Base-by-base conservation (phyloP, 2,113 vertebrate species). In the Morone saxatilis region DNA sequence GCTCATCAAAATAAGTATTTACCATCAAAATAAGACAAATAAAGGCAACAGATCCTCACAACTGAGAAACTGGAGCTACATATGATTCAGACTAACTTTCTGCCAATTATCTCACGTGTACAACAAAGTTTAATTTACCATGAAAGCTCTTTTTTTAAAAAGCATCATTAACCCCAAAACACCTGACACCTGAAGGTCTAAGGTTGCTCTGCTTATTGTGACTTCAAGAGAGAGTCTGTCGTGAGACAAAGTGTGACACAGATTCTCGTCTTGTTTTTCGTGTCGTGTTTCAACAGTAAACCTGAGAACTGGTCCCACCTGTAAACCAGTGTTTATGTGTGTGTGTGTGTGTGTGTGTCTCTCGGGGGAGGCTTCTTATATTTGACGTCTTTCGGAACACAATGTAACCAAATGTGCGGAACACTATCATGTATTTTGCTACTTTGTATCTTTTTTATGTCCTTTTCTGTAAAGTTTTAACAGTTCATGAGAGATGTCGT, bases 271-370 rank as follows among this genome's bases (percentile, higher is more conserved):
- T 60, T 68, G 71, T 84, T 77, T 73, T 53, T 13, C 13, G 68
- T 51, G 48, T 86, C 66, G 43, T 78, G 79, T 91, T 90, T 90
- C 81, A 78, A 62, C 68, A 40, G 61, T 80, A 63, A 88, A 90
- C 87, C 65, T 25, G 77, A 88, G 78, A 89, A 76, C 76, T 1
- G 53, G 72, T 84, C 61, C 60, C 78, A 84, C 84, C 77, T 90
- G 71, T 81, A 48, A 66, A 79, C 41, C 65, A 0, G 59, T 86
- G 81, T 88, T 61, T 85, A 59, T 77, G 41, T 80, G 66, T 66
- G 69, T 41, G 53, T 68, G 69, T 41, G 53, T 68, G 63, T 79
- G 14, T 76, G 78, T 75, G n/a, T 14, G 14, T 61, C 22, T 31
- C 73, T 47, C 60, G 9, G 78, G 75, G 41, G 0, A 12, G 17